Conservation (phyloP, 2,113 vertebrate genomes). For the Heteronetta atricapilla region DNA sequence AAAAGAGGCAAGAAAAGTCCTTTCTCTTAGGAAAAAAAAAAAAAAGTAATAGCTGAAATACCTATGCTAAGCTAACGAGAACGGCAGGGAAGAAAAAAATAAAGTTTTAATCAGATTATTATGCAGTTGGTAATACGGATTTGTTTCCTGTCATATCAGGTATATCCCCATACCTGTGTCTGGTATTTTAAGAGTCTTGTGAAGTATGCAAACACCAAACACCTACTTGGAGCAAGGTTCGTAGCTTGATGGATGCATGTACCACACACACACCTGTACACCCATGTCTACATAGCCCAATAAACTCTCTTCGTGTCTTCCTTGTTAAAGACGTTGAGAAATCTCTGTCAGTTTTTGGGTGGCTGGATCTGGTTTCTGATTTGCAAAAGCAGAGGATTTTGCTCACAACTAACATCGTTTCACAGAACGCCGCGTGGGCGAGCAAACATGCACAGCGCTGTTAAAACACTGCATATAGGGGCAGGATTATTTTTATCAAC, state of each 20-base stretch:
- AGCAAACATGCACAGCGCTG: neutral
- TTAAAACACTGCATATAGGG: neutral
- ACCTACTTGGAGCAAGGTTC: neutral
- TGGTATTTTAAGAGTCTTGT: neutral
- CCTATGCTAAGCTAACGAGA: neutral
- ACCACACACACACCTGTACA: neutral
- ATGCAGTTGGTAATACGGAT: neutral
- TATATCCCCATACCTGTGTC: neutral
- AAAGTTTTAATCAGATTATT: neutral
- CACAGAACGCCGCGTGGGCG: neutral
- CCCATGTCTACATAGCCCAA: neutral
- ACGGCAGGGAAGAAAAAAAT: neutral
- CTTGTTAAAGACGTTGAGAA: neutral
- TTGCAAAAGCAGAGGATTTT: neutral
- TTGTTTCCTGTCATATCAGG: neutral
- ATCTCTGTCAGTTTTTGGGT: slow-evolving; percentile 6
- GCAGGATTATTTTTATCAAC: slow-evolving; percentile 36
- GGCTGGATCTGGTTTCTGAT: slow-evolving; percentile 2
- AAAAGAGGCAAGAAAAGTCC: neutral
- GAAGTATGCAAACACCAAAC: neutral
- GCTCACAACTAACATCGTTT: neutral
- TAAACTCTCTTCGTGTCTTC: neutral
- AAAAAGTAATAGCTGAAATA: neutral
- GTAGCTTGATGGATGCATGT: neutral
- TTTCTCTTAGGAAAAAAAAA: neutral